Base-by-base conservation (phyloP, 2,113 vertebrate genomes). In the Myanophis thanlyinensis region DNA sequence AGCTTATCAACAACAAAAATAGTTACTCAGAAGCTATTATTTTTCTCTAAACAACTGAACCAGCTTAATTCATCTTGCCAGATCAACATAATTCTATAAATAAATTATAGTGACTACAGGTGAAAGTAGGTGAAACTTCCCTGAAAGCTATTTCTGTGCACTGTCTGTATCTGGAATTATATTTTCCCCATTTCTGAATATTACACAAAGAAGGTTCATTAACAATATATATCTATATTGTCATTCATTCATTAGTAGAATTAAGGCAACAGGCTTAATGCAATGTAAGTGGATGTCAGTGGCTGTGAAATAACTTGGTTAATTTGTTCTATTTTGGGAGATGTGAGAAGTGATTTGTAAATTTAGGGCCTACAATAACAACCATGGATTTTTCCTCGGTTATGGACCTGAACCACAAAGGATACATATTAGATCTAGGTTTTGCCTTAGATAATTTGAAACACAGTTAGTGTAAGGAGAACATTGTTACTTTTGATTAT, bases 1-100 rank as follows among this genome's bases (percentile, higher is more conserved):
- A 23, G 52, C 9, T 92, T 85, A 49, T 59, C 52, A 93, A 44
- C 49, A 89, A 48, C 30, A 92, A 44, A 73, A 92, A 89, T 40
- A 54, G 73, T 30, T 25, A 86, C 54, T 85, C 73, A 62, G 85
- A 93, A 90, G n/a, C 80, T 51, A 92, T 88, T 89, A 86, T 92
- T 92, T 93, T 56, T 89, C 89, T 54, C 40, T 49, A 59, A 94
- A 94, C 0, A 0, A 53, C 30, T 90, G 84, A 92, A 89, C 62
- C 85, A 94, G 23, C 49, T 56, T 53, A 85, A 88, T 85, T 89
- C 90, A 54, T 47, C 54, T 84, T 93, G 93, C 20, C 46, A 73
- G 40, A 95, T 51, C 51, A 52, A 91, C 52, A 3, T 15, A 91
- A 3, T 86, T 53, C 67, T 89, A 52, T 89, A 51, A 91, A 49